phyloP scores from a whole-genome alignment of 1,140 invertebrate genomes.

The Psilanteris sp. region DNA sequence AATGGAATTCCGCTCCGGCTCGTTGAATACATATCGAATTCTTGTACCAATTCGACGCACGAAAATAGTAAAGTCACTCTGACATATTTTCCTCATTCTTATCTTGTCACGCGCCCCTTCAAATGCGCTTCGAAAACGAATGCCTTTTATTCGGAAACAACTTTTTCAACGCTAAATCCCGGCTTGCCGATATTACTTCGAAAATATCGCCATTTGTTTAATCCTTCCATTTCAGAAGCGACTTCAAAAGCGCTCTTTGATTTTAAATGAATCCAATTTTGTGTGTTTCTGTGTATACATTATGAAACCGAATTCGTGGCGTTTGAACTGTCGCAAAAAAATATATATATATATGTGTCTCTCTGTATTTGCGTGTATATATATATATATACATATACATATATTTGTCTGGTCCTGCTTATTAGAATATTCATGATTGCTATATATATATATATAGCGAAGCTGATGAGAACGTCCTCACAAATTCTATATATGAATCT shows the following conservation, averaged over 20 bases:
- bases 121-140: constrained; percentile 36
- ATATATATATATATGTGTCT: too few relatives aligned
- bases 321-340: too few relatives aligned
- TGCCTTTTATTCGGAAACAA: constrained; percentile 55
- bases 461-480: too few relatives aligned
- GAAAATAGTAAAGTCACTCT: constrained; percentile 56
- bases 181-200: constrained; percentile 16
- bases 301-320: too few relatives aligned
- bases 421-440: too few relatives aligned
- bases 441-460: too few relatives aligned
- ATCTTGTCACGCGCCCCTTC: constrained; percentile 53
- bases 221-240: constrained; percentile 9
- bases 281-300: too few relatives aligned
- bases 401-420: too few relatives aligned
- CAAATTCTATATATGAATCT: too few relatives aligned
- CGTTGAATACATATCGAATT: constrained; percentile 61
- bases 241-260: neutral
- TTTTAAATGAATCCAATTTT: too few relatives aligned
- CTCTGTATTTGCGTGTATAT: too few relatives aligned
- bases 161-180: constrained; percentile 47
- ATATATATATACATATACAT: too few relatives aligned
- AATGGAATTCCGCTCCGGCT: constrained; percentile 43
- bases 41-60: constrained; percentile 42
- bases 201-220: constrained; percentile 24
- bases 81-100: constrained; percentile 60